Evolutionary conservation across 2,888 invertebrate genomes (phyloP).

Genomic region (Drosophila emarginata): DNA sequence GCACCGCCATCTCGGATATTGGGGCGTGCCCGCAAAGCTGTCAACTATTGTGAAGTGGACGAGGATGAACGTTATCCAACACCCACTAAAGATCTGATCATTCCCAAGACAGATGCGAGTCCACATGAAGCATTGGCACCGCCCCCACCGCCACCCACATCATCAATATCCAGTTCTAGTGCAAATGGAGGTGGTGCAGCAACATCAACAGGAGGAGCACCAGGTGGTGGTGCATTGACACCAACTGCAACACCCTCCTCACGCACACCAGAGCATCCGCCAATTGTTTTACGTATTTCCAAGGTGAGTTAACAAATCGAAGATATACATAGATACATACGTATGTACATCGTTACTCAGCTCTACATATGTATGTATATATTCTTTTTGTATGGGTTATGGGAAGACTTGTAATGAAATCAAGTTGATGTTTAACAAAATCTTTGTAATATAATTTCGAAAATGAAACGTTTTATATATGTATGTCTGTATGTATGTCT

Average conservation of each 20-base stretch:
- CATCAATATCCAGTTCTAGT: conserved; percentile 52
- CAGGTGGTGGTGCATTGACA: conserved; percentile 16
- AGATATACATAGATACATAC: too few species aligned
- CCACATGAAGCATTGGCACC: conserved; percentile 24
- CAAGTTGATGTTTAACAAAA: too few species aligned
- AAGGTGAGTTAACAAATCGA: conserved; percentile 83
- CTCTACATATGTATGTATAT: too few species aligned
- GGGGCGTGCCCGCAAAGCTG: conserved; percentile 85
- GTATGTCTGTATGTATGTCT: too few species aligned
- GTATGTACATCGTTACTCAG: too few species aligned
- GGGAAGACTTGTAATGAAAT: too few species aligned
- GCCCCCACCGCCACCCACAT: conserved; percentile 57
- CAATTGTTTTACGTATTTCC: conserved; percentile 94
- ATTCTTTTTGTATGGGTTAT: too few species aligned
- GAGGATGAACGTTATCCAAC: conserved; percentile 81
- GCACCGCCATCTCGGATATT: conserved; percentile 80
- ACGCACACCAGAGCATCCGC: conserved; percentile 86
- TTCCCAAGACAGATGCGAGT: conserved; percentile 80
- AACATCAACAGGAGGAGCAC: conserved; percentile 19
- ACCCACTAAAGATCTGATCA: conserved; percentile 79
- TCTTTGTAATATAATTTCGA: too few species aligned
- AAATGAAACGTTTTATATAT: too few species aligned
- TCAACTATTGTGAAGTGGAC: conserved; percentile 86
- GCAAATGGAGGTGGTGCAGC: conserved; percentile 21
- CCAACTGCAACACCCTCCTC: conserved; percentile 50